Evolutionary conservation across 2,797 vertebrate genomes (phyloP).

Genomic region (Danio tinwini): DNA sequence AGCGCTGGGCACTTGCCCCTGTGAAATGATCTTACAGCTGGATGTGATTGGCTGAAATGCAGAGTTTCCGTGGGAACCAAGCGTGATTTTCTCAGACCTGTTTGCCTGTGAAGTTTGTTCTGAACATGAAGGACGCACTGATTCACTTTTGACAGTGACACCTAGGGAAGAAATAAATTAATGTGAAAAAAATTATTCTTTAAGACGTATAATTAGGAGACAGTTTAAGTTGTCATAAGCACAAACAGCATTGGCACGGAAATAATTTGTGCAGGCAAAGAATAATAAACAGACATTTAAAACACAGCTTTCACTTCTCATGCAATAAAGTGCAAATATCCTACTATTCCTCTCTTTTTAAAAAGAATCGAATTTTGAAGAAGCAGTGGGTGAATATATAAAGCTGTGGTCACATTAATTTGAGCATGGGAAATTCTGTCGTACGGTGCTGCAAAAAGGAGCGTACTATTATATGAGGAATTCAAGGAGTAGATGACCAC

Average conservation of each 20-base stretch:
- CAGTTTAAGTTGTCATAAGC: background rate
- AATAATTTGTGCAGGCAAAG: background rate
- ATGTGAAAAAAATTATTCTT: background rate
- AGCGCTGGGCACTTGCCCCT: conserved; percentile 89
- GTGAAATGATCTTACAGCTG: conserved; percentile 96
- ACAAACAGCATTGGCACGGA: background rate
- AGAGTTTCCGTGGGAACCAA: conserved; percentile 94
- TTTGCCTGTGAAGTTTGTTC: conserved; percentile 90
- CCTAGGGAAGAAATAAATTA: conserved; percentile 66
- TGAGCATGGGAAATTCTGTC: too few species aligned
- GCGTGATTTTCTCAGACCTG: conserved; percentile 85
- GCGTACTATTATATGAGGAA: too few species aligned
- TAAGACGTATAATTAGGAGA: background rate
- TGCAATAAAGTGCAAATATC: background rate
- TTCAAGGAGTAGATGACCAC: too few species aligned
- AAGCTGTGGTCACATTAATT: too few species aligned
- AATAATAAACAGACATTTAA: background rate
- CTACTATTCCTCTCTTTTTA: background rate
- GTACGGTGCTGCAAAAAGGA: too few species aligned
- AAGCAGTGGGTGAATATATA: background rate
- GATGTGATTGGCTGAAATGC: conserved; percentile 98
- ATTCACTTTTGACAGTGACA: conserved; percentile 81
- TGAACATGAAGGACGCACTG: conserved; percentile 76
- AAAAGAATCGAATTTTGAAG: background rate
- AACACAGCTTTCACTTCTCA: background rate